These are phyloP conservation scores for Siniperca obscura DNA, from an alignment of 2,797 vertebrate genomes.

Conservation along the genomic window DNA sequence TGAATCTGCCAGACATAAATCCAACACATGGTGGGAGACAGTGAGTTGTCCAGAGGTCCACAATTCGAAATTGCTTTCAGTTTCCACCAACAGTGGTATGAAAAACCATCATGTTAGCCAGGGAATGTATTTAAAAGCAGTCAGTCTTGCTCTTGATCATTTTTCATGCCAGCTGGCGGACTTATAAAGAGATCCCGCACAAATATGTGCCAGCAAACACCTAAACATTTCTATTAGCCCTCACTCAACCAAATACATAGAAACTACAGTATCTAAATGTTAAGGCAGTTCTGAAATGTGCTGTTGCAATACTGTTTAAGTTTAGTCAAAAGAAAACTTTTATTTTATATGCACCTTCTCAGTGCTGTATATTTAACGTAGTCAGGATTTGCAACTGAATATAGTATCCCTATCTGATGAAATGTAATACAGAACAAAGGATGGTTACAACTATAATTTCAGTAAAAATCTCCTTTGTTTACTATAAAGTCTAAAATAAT, in stretches of 20 bases:
- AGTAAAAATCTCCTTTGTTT: neutral
- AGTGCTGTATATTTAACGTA: neutral
- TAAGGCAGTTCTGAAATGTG: neutral
- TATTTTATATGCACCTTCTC: neutral
- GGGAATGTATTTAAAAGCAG: conserved; percentile 65
- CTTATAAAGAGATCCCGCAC: conserved; percentile 40
- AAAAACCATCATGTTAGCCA: conserved; percentile 57
- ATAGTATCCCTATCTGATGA: neutral
- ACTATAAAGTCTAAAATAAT: neutral
- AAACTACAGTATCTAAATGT: conserved; percentile 5
- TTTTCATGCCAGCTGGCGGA: conserved; percentile 63
- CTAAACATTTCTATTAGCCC: conserved; percentile 34
- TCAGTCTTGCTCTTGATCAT: conserved; percentile 53
- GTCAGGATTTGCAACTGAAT: neutral
- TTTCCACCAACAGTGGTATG: conserved; percentile 66
- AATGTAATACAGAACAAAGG: neutral
- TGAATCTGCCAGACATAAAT: conserved; percentile 82
- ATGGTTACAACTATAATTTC: neutral
- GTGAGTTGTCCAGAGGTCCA: conserved; percentile 63
- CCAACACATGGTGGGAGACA: conserved; percentile 68
- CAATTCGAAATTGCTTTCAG: conserved; percentile 70
- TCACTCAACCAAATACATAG: conserved; percentile 9
- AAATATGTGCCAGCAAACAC: conserved; percentile 34
- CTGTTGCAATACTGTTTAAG: neutral
- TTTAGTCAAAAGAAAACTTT: neutral